Conservation (phyloP, 2,888 invertebrate genomes). For the Trissonchulus sp. region DNA sequence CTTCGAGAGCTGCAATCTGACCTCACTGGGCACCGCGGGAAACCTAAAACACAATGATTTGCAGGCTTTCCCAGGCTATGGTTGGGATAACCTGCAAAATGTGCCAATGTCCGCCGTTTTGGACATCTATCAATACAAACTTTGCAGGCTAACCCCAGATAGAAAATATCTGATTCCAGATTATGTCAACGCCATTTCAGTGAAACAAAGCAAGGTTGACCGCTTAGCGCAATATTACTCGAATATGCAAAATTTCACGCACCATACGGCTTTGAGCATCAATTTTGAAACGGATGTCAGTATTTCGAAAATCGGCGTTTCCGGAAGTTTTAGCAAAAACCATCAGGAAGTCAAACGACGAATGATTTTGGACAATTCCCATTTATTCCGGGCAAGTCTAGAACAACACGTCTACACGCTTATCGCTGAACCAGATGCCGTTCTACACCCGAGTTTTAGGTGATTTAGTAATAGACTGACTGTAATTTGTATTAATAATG, state of each 20-base stretch:
- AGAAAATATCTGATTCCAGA: constrained; percentile 13
- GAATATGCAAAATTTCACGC: background rate
- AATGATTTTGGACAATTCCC: background rate
- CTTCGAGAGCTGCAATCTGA: no score
- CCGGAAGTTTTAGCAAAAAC: background rate
- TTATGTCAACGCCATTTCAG: background rate
- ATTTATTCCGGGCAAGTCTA: background rate
- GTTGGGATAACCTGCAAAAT: constrained; percentile 22
- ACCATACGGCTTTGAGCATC: background rate
- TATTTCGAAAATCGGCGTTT: background rate
- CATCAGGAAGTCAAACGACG: background rate
- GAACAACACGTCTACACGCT: background rate
- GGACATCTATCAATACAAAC: background rate
- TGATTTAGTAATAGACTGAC: no score
- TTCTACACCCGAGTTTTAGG: background rate
- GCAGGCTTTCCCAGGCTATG: no score
- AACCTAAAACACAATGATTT: no score
- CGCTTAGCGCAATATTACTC: background rate
- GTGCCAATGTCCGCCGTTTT: constrained; percentile 20
- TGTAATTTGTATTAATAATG: no score
- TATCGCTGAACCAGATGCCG: constrained; percentile 10
- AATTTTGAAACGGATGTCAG: background rate
- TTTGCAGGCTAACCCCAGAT: constrained; percentile 3
- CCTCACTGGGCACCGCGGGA: no score
- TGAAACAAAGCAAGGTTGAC: constrained; percentile 4